Percentiles rank a stretch among this genome's conserved stretches.
phyloP scores from a whole-genome alignment of 2,113 vertebrate species.

The Semnopithecus entellus region DNA sequence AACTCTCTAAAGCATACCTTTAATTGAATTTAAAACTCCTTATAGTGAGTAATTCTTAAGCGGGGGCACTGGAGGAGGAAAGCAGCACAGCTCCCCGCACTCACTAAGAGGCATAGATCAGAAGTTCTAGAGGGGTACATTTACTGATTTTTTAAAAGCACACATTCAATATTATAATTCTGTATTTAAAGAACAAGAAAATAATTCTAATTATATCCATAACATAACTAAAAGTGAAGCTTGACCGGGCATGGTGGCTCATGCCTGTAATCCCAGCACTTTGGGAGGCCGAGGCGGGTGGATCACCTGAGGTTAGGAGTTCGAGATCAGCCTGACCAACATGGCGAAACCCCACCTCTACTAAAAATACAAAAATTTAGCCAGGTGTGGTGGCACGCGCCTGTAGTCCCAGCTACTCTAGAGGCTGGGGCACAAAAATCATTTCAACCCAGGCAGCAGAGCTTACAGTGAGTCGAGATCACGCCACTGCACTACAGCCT shows the following conservation, averaged over 20 bases:
- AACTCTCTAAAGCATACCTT: neutral
- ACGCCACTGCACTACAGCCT: too few species aligned
- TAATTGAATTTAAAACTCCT: neutral
- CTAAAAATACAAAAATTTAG: too few species aligned
- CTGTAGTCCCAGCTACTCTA: too few species aligned
- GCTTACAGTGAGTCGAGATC: too few species aligned
- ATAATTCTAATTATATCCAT: neutral
- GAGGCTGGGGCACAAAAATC: too few species aligned
- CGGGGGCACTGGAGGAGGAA: neutral
- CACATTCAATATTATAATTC: neutral
- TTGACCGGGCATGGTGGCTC: neutral
- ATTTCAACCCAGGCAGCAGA: too few species aligned
- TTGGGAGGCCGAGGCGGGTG: too few species aligned
- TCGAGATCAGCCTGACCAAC: too few species aligned
- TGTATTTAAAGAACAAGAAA: neutral
- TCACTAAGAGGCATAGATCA: neutral
- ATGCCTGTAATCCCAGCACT: too few species aligned
- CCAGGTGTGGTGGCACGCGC: too few species aligned
- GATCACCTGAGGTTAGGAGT: too few species aligned
- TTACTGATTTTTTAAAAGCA: neutral
- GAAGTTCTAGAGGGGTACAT: neutral
- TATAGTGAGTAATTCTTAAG: neutral
- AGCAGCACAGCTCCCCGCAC: neutral
- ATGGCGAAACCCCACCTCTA: too few species aligned
- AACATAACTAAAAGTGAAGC: constrained; percentile 15